Conservation (phyloP, 2,888 invertebrate genomes). For the Phrixothrix hirtus region DNA sequence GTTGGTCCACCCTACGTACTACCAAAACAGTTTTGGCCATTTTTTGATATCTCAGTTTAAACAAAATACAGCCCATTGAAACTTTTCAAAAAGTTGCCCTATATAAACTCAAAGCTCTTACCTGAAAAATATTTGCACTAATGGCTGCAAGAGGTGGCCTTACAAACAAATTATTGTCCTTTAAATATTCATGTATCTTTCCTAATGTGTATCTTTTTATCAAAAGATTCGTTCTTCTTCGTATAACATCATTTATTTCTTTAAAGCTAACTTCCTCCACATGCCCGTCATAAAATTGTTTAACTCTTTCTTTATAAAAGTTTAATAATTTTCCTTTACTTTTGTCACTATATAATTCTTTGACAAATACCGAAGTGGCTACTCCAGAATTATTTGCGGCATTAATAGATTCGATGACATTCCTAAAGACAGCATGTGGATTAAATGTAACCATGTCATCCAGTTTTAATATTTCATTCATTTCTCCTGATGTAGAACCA, state of each 20-base stretch:
- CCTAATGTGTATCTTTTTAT: slow-evolving; percentile 80
- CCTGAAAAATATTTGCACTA: slow-evolving; percentile 80
- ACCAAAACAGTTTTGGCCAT: neutral
- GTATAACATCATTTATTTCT: slow-evolving; percentile 79
- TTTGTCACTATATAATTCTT: slow-evolving; percentile 82
- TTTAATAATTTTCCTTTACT: slow-evolving; percentile 78
- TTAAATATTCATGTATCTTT: slow-evolving; percentile 75
- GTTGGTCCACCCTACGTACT: neutral
- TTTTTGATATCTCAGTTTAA: neutral
- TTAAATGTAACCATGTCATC: slow-evolving; percentile 91
- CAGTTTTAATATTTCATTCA: slow-evolving; percentile 82
- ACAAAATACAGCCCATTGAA: too few species aligned
- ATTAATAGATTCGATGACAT: slow-evolving; percentile 80
- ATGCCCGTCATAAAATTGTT: slow-evolving; percentile 84
- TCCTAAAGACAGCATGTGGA: slow-evolving; percentile 83
- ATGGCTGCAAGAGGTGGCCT: slow-evolving; percentile 79
- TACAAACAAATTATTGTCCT: slow-evolving; percentile 71
- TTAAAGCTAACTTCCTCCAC: slow-evolving; percentile 85
- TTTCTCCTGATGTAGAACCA: slow-evolving; percentile 85
- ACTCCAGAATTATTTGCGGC: slow-evolving; percentile 70
- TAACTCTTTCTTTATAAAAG: slow-evolving; percentile 86
- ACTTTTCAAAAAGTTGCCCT: too few species aligned
- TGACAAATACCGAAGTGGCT: slow-evolving; percentile 77
- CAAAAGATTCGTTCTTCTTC: slow-evolving; percentile 77
- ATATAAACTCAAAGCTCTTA: slow-evolving; percentile 46